These are phyloP conservation scores for Coracopsis vasa DNA, from an alignment of 2,113 vertebrate species.

Conservation along the genomic window DNA sequence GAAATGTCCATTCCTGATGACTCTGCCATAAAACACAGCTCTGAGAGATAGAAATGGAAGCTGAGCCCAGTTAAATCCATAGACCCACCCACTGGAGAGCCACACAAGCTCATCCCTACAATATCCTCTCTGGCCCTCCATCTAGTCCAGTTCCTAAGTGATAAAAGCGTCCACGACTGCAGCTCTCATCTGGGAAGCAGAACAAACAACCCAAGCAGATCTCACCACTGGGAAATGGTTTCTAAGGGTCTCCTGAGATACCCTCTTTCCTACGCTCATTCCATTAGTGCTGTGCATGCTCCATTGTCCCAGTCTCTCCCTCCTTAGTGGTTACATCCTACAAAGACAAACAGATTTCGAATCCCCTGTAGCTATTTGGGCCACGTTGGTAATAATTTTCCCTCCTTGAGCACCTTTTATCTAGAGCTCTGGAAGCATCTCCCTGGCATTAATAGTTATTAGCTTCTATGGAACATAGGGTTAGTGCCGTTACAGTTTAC, in stretches of 20 bases:
- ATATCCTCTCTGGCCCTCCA: neutral
- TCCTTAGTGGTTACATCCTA: constrained; percentile 50
- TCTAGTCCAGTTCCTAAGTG: constrained; percentile 9
- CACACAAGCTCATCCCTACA: neutral
- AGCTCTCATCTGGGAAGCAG: constrained; percentile 55
- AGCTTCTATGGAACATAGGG: neutral
- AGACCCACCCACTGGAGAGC: neutral
- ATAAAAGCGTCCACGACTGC: constrained; percentile 45
- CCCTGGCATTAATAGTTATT: constrained; percentile 11
- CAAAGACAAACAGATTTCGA: constrained; percentile 51
- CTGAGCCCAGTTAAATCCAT: neutral
- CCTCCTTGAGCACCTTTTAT: constrained; percentile 66
- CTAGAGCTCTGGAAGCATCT: constrained; percentile 64
- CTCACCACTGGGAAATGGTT: constrained; percentile 56
- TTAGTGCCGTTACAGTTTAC: neutral
- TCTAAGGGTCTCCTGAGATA: constrained; percentile 58
- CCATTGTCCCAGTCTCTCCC: constrained; percentile 61
- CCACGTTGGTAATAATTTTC: constrained; percentile 42
- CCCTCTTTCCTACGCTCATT: constrained; percentile 60
- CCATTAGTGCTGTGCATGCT: constrained; percentile 63
- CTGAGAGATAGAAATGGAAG: neutral
- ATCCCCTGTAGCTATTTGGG: constrained; percentile 48
- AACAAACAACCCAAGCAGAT: constrained; percentile 53
- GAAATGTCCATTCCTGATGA: neutral
- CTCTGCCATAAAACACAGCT: neutral